Conservation (phyloP, 2,113 vertebrate genomes). For the Pluvianellus socialis region DNA sequence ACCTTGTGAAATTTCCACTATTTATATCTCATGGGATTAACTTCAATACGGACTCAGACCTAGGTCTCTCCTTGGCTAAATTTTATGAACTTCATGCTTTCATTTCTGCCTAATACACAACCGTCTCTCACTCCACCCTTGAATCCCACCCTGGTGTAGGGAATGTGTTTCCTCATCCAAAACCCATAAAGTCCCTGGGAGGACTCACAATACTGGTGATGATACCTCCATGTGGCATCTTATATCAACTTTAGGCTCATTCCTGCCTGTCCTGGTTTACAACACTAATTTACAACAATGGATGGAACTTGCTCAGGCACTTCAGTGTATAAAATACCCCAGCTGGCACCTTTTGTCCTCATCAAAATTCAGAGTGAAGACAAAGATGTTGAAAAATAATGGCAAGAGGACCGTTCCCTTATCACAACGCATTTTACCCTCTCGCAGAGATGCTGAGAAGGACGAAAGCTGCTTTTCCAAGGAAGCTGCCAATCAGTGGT, state of each 20-base stretch:
- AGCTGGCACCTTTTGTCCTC: background rate
- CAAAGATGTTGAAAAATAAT: background rate
- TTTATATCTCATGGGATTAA: background rate
- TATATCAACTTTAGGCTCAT: background rate
- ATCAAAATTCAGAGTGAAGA: background rate
- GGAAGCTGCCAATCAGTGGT: background rate
- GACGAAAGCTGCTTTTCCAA: background rate
- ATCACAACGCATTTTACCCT: background rate
- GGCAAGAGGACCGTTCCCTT: background rate
- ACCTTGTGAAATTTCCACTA: background rate
- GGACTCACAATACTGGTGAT: background rate
- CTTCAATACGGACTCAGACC: background rate
- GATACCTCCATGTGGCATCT: background rate
- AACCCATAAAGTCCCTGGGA: background rate
- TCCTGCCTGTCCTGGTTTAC: background rate
- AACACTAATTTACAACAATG: background rate
- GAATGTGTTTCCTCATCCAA: background rate
- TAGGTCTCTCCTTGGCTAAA: background rate
- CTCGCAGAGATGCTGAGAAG: background rate
- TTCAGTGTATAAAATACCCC: background rate
- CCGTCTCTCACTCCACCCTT: background rate
- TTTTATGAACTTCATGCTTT: background rate
- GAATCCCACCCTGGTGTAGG: background rate
- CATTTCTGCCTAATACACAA: background rate
- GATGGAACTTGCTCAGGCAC: background rate